Evolutionary conservation across 2,113 vertebrate genomes (phyloP), one percentile per base, ranked within the genome.

Genomic region (Microcebus griseorufus): DNA sequence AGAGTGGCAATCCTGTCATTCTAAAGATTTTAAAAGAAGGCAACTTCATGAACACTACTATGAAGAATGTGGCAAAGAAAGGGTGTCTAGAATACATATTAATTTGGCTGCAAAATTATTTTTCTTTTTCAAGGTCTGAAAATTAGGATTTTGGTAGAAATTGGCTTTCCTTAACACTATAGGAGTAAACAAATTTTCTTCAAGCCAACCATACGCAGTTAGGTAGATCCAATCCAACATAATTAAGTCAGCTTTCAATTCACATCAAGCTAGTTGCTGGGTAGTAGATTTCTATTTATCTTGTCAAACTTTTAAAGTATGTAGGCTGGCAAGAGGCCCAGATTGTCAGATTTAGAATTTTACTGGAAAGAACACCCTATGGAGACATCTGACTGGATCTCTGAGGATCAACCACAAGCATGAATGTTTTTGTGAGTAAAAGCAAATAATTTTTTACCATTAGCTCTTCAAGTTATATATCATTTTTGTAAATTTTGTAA

Each of bases 251-350:
- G 58, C 69, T 96, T 82, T 88, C 5, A 4, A 78, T 82, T 95
- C 90, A 70, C 11, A 89, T 87, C 84, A 90, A 53, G 62, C 55
- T 60, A 73, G 51, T 39, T 39, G 42, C 76, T 82, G 79, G 72
- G 37, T 58, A 91, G 94, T 62, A 55, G 53, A 88, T 90, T 97
- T 94, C 84, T 83, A 72, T 90, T 94, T 88, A 89, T 82, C 78
- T 93, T 96, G 89, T 92, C 93, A 93, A 88, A 92, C 51, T 94
- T 96, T 85, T 82, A 89, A 92, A 92, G 64, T 67, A 53, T 78
- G 39, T 82, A 92, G 86, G 39, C 90, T 98, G 92, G 86, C 62
- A 29, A 91, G 67, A 91, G 81, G 84, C 94, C 92, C 78, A 48
- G 82, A 53, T 64, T 94, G 75, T 96, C 92, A 93, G 87, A 94